These are phyloP conservation scores for Hippasteria phrygiana DNA, from an alignment of 53 echinoderm and acorn worm species.

Conservation along the genomic window DNA sequence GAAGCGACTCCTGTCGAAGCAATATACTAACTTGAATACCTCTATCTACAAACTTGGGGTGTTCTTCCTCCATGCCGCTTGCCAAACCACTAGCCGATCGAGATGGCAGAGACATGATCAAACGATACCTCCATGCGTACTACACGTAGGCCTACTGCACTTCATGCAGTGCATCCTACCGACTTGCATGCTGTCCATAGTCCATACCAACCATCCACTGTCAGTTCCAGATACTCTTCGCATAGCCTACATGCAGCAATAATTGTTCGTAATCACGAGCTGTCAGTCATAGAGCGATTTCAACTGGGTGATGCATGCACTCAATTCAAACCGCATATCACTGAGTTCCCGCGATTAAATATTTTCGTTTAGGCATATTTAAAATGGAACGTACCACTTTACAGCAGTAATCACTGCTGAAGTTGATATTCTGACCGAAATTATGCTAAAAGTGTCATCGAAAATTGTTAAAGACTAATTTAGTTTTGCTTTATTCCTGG, in stretches of 20 bases:
- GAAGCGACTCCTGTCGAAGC: slow-evolving; percentile 59
- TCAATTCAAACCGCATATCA: not conserved
- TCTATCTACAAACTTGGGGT: slow-evolving; percentile 40
- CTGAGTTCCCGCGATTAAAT: not conserved
- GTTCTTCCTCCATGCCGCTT: slow-evolving; percentile 31
- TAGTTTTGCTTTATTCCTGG: no score
- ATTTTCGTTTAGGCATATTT: not conserved
- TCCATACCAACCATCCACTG: not conserved
- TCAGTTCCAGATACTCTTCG: not conserved
- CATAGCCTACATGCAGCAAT: no score
- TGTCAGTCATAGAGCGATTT: not conserved
- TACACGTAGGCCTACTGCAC: not conserved
- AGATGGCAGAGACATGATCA: not conserved
- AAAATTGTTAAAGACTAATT: no score
- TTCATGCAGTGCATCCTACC: not conserved
- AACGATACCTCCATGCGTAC: not conserved
- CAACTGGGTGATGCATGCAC: not conserved
- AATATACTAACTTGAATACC: slow-evolving; percentile 57
- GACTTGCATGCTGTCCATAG: not conserved
- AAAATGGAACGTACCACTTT: not conserved
- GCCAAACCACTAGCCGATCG: not conserved
- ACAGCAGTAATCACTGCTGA: no score
- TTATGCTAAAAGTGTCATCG: no score
- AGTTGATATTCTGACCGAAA: no score
- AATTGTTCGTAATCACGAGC: not conserved